Evolutionary conservation across 2,113 vertebrate species (phyloP).

Genomic region (Cyprinodon brontotheroides): DNA sequence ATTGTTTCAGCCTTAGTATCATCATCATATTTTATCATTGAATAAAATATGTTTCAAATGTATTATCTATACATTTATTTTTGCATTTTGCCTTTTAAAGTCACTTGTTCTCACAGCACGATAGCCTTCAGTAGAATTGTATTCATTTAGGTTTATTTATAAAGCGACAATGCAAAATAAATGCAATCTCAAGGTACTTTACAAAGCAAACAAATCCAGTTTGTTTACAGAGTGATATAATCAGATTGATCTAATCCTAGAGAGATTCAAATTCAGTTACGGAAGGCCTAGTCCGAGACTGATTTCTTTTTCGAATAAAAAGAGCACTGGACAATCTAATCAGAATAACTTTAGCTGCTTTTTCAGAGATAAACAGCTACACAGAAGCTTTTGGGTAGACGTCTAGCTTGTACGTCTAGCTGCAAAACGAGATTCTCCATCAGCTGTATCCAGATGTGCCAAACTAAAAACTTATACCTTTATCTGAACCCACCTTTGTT

Average conservation of each 20-base stretch:
- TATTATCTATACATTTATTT: background rate
- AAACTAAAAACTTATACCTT: no score
- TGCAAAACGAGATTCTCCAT: background rate
- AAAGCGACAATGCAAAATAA: no score
- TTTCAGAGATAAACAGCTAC: background rate
- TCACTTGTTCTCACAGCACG: no score
- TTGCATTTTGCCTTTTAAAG: background rate
- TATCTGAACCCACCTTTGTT: slow-evolving; percentile 1
- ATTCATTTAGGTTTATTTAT: no score
- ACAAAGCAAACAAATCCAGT: no score
- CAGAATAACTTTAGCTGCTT: background rate
- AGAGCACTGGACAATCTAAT: no score
- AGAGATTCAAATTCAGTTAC: no score
- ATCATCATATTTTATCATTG: background rate
- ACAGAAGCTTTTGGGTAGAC: background rate
- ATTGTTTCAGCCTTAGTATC: no score
- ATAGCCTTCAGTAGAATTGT: no score
- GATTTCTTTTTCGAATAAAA: background rate
- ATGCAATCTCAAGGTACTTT: no score
- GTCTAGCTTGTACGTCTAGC: background rate
- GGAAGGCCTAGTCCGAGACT: background rate
- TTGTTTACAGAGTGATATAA: no score
- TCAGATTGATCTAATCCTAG: no score
- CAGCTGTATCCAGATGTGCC: background rate
- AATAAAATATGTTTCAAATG: background rate